A percentile compares a stretch with the other conserved stretches of the same genome.
These are phyloP conservation scores for Dyspetes luteomarginatus DNA, from an alignment of 2,888 invertebrate species.

Conservation along the genomic window DNA sequence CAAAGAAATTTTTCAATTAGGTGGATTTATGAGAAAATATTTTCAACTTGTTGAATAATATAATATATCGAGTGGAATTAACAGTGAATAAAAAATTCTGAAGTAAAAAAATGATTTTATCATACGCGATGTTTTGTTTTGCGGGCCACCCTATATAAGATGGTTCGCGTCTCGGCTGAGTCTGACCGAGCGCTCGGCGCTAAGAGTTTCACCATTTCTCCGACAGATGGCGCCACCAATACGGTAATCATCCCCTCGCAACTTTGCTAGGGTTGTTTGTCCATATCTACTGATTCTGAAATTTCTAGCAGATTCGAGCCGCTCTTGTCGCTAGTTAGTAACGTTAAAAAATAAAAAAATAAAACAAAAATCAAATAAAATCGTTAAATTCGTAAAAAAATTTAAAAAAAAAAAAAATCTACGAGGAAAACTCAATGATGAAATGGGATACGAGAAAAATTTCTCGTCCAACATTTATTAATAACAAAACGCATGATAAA, in stretches of 20 bases:
- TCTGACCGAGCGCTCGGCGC: slow-evolving; percentile 20
- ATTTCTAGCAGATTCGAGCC: not conserved
- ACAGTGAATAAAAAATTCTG: not conserved
- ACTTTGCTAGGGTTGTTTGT: slow-evolving; percentile 30
- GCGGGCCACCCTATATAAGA: slow-evolving; percentile 59
- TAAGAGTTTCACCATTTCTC: slow-evolving; percentile 55
- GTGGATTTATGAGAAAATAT: too few species aligned
- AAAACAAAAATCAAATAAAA: too few species aligned
- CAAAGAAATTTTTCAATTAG: too few species aligned
- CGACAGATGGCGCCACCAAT: slow-evolving; percentile 62
- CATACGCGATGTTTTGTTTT: slow-evolving; percentile 5
- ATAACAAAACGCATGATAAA: slow-evolving; percentile 14
- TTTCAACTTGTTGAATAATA: too few species aligned
- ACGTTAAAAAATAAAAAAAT: not conserved
- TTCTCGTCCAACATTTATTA: slow-evolving; percentile 35
- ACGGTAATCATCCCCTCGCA: slow-evolving; percentile 2
- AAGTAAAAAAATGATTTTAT: slow-evolving; percentile 9
- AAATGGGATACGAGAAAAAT: too few species aligned
- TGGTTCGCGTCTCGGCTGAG: slow-evolving; percentile 57
- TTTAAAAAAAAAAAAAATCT: not conserved
- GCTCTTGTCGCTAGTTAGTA: not conserved
- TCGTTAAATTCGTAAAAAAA: too few species aligned
- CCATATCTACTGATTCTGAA: not conserved
- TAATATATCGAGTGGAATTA: not conserved
- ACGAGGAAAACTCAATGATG: not conserved